A percentile compares a stretch with the other conserved stretches of the same genome.
Evolutionary conservation across 2,888 invertebrate genomes (phyloP).

Genomic region (Acronicta psi): DNA sequence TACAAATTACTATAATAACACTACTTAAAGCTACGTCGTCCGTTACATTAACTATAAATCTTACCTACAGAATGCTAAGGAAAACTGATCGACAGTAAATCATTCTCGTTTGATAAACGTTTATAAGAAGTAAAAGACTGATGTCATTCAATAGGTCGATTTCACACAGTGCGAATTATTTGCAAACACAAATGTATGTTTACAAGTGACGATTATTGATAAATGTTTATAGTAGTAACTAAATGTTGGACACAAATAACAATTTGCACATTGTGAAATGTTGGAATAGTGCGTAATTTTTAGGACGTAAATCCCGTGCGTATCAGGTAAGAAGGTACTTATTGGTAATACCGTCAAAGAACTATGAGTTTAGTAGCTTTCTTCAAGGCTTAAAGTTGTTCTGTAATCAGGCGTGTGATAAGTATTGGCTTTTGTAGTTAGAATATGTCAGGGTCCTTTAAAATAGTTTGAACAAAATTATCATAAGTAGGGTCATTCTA

Average conservation of each 20-base stretch:
- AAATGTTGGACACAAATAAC: slow-evolving; percentile 8
- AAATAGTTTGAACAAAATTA: slow-evolving; percentile 1
- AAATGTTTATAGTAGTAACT: slow-evolving; percentile 9
- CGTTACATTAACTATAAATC: slow-evolving; percentile 10
- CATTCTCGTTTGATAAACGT: slow-evolving; percentile 11
- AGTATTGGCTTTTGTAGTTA: slow-evolving; percentile 18
- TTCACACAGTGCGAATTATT: slow-evolving; percentile 50
- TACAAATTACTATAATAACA: no score
- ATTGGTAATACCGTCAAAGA: not conserved
- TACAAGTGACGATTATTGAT: slow-evolving; percentile 15
- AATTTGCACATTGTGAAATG: not conserved
- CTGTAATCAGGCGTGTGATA: slow-evolving; percentile 11
- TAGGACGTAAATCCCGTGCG: not conserved
- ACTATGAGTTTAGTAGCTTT: slow-evolving; percentile 1
- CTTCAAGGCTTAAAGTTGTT: slow-evolving; percentile 23
- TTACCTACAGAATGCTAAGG: slow-evolving; percentile 7
- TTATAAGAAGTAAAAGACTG: slow-evolving; percentile 26
- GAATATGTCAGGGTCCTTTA: slow-evolving; percentile 2
- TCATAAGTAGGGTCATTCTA: slow-evolving; percentile 2
- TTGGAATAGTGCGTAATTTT: not conserved
- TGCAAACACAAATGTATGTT: slow-evolving; percentile 28
- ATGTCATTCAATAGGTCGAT: slow-evolving; percentile 49
- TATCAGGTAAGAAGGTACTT: not conserved
- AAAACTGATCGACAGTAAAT: slow-evolving; percentile 28
- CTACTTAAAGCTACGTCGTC: no score